Base-by-base conservation (phyloP, 1,140 invertebrate species). In the Delia radicum region DNA sequence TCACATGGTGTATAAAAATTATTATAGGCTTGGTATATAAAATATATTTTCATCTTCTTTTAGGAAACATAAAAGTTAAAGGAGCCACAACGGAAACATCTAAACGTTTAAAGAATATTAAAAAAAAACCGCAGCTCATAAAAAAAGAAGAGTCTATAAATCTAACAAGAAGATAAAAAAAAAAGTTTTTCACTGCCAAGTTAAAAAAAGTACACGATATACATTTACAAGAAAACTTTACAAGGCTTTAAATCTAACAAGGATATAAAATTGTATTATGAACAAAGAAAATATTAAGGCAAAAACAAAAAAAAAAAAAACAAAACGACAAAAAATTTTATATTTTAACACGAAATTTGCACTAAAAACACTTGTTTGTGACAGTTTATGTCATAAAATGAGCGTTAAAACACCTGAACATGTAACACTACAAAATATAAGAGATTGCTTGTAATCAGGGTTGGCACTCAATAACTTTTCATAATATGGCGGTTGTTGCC, bases 321-420 rank as follows among this genome's bases (percentile, higher is more conserved):
- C 0, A 42, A 42, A 42, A 42, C 6, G 15, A 37, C 33, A 37
- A 33, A 33, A 12, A n/a, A 33, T 69, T 69, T 28, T 65, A 28
- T 69, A 69, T 69, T 69, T 69, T 69, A 18, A 69, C 65, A 69
- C 65, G 65, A 69, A 69, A 37, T 69, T 31, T 69, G 37, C 65
- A 69, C 65, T 33, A 69, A 31, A 33, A 69, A 69, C 65, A 69
- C 65, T 69, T 69, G 65, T 69, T 69, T 69, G 29, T 69, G 65
- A 69, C 65, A 69, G 65, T 69, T 69, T 69, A 33, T 69, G 5
- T 33, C 65, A 69, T 69, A 69, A n/a, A 69, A 69, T 69, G 65
- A 69, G 65, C 65, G 65, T 69, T 69, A 69, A 69, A 69, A 69
- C 65, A 69, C 65, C 65, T 69, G 65, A 69, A 69, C 65, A 37